These are phyloP conservation scores for Chrysolina oricalcia DNA, from an alignment of 2,888 invertebrate genomes.

Conservation along the genomic window DNA sequence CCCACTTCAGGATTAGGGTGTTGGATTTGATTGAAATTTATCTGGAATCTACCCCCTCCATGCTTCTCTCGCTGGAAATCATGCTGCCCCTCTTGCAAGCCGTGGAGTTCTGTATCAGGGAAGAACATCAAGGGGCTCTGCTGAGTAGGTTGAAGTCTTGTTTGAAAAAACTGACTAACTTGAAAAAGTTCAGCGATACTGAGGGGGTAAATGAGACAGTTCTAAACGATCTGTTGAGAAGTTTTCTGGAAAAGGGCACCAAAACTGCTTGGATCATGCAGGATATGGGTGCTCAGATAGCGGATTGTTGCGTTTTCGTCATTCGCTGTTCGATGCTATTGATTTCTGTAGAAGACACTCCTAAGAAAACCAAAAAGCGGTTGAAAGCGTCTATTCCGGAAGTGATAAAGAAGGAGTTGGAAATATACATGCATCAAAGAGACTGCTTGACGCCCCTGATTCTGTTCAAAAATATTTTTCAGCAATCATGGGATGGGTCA, in stretches of 20 bases:
- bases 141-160: conserved; percentile 77
- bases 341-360: conserved; percentile 66
- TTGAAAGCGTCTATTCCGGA: conserved; percentile 70
- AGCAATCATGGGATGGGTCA: conserved; percentile 79
- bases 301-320: conserved; percentile 79
- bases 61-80: conserved; percentile 81
- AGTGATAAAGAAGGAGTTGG: conserved; percentile 74
- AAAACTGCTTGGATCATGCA: conserved; percentile 78
- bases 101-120: conserved; percentile 81
- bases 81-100: conserved; percentile 80
- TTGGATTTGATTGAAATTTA: conserved; percentile 84
- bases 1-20: conserved; percentile 84
- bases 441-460: conserved; percentile 79
- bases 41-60: conserved; percentile 80
- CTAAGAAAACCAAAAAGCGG: conserved; percentile 68
- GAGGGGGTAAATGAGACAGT: conserved; percentile 75
- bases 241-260: conserved; percentile 78
- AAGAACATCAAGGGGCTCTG: conserved; percentile 80
- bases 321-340: conserved; percentile 78
- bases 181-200: conserved; percentile 77
- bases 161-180: conserved; percentile 76
- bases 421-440: conserved; percentile 77
- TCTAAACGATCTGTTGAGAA: conserved; percentile 75
- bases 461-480: conserved; percentile 79
- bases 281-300: conserved; percentile 79